Percentiles rank a stretch among this genome's conserved stretches.
These are phyloP conservation scores for Drosophila tropicalis DNA, from an alignment of 1,140 invertebrate genomes.

Conservation along the genomic window DNA sequence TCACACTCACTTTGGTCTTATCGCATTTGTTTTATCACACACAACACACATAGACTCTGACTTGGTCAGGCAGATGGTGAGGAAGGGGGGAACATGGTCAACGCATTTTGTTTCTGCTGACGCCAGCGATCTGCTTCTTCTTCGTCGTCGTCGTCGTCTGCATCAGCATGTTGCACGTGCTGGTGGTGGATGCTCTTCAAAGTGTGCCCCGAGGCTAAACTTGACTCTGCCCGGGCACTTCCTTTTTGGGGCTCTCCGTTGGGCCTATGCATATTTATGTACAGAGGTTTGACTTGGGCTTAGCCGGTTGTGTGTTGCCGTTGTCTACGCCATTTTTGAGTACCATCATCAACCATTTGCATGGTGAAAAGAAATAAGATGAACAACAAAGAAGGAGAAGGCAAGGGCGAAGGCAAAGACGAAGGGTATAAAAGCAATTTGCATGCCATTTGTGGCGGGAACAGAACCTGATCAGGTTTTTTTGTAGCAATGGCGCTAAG, in stretches of 20 bases:
- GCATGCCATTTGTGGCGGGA: slow-evolving; percentile 71
- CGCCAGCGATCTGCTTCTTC: slow-evolving; percentile 53
- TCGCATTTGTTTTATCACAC: slow-evolving; percentile 79
- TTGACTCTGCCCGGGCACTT: slow-evolving; percentile 56
- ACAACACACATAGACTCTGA: slow-evolving; percentile 36
- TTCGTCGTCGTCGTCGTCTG: background rate
- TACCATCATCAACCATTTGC: slow-evolving; percentile 74
- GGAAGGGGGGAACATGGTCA: background rate
- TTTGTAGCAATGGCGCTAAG: slow-evolving; percentile 66
- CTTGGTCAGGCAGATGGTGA: slow-evolving; percentile 1
- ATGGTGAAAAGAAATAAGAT: slow-evolving; percentile 32
- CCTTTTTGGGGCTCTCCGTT: slow-evolving; percentile 45
- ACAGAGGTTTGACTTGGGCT: slow-evolving; percentile 18
- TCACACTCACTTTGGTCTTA: slow-evolving; percentile 75
- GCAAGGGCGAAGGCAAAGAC: slow-evolving; percentile 31
- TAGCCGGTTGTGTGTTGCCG: slow-evolving; percentile 4
- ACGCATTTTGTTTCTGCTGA: slow-evolving; percentile 72
- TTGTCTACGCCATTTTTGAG: slow-evolving; percentile 78
- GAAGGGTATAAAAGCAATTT: slow-evolving; percentile 67
- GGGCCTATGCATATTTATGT: slow-evolving; percentile 78
- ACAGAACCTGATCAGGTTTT: slow-evolving; percentile 63
- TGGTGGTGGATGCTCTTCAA: slow-evolving; percentile 41
- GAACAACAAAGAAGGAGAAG: background rate
- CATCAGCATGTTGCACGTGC: slow-evolving; percentile 34
- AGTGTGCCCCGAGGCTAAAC: slow-evolving; percentile 76